phyloP scores from a whole-genome alignment of 64 coral and sea anemone species.

The Porites australiensis region DNA sequence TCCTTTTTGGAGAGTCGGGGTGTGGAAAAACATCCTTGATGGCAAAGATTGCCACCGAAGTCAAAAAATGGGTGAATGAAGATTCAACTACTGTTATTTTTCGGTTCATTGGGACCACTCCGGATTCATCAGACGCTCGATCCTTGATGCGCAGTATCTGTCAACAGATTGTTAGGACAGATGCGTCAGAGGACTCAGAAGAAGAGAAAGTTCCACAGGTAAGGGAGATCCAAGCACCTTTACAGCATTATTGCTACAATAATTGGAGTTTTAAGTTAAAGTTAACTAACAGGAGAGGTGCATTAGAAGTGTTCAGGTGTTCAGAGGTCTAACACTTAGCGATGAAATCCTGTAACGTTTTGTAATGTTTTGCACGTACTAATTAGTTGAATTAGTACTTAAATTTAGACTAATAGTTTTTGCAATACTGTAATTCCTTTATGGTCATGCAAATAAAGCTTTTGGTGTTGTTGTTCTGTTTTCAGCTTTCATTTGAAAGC shows the following conservation, averaged over 20 bases:
- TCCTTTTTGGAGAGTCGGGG: constrained; percentile 85
- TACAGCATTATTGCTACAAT: not conserved
- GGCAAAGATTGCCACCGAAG: constrained; percentile 80
- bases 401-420: no score
- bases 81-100: constrained; percentile 65
- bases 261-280: no score
- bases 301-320: no score
- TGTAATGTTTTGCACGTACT: no score
- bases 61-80: constrained; percentile 69
- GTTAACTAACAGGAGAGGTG: no score
- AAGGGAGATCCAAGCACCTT: not conserved
- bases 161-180: constrained; percentile 77
- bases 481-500: no score
- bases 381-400: no score
- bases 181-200: constrained; percentile 2
- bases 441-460: no score
- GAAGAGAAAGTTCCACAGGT: constrained; percentile 81
- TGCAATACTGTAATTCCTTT: no score
- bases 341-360: no score
- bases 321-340: no score
- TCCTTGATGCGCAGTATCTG: constrained; percentile 84
- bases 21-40: constrained; percentile 97
- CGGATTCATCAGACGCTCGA: constrained; percentile 85
- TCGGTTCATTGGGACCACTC: constrained; percentile 90
- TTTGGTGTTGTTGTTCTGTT: no score